These are phyloP conservation scores for Myotis brandtii DNA, from an alignment of 2,113 vertebrate species.

Conservation along the genomic window DNA sequence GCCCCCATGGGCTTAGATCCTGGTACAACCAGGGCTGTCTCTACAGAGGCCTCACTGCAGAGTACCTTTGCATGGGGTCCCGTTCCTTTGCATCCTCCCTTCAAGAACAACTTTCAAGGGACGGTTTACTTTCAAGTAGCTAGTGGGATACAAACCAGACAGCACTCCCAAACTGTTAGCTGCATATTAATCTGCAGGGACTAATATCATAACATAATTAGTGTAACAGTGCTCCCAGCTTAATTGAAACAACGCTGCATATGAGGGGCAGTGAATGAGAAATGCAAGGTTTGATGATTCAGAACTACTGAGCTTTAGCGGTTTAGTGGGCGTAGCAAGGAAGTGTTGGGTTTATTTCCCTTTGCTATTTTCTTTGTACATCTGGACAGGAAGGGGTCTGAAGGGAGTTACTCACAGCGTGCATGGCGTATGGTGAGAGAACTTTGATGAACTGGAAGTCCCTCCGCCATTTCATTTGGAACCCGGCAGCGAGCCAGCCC, in stretches of 20 bases:
- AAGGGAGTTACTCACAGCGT: slow-evolving; percentile 59
- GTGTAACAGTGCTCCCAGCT: slow-evolving; percentile 80
- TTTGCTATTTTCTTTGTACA: slow-evolving; percentile 66
- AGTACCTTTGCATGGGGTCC: background rate
- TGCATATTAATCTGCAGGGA: slow-evolving; percentile 86
- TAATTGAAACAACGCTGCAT: slow-evolving; percentile 84
- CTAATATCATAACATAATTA: slow-evolving; percentile 86
- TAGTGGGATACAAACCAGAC: slow-evolving; percentile 73
- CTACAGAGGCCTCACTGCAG: background rate
- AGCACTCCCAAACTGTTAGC: slow-evolving; percentile 75
- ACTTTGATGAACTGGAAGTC: slow-evolving; percentile 70
- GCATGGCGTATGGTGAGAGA: slow-evolving; percentile 2
- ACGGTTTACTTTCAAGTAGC: slow-evolving; percentile 76
- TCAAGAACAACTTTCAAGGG: slow-evolving; percentile 23
- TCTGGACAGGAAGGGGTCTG: slow-evolving; percentile 78
- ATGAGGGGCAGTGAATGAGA: slow-evolving; percentile 86
- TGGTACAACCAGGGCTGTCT: background rate
- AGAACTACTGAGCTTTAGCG: slow-evolving; percentile 79
- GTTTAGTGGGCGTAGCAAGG: slow-evolving; percentile 75
- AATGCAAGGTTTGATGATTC: slow-evolving; percentile 84
- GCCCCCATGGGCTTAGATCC: background rate
- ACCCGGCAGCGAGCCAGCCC: slow-evolving; percentile 50
- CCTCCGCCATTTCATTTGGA: slow-evolving; percentile 61
- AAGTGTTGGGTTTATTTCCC: slow-evolving; percentile 73
- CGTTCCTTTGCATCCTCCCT: background rate